Conservation (phyloP, 1,140 invertebrate genomes). For the Laupala kohalensis region DNA sequence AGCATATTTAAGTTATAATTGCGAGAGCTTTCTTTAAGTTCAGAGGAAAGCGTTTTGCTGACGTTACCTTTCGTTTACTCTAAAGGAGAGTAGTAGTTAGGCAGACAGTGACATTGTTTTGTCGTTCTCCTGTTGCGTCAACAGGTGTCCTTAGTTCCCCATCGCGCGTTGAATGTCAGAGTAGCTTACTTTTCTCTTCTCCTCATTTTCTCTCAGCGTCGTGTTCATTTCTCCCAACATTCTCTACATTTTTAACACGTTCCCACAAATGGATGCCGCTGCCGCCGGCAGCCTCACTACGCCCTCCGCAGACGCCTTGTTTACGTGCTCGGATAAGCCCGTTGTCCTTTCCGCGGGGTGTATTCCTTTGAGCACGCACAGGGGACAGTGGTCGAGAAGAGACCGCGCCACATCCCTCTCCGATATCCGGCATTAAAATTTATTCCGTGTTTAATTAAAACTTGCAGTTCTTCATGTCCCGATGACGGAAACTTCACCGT, state of each 20-base stretch:
- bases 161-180: background rate
- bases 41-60: too few species aligned
- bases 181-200: background rate
- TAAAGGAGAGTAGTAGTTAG: too few species aligned
- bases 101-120: background rate
- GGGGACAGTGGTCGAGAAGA: background rate
- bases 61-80: too few species aligned
- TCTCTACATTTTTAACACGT: background rate
- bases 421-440: background rate
- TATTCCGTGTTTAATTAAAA: background rate
- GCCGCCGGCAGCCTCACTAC: background rate
- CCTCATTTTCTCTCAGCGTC: background rate
- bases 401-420: background rate
- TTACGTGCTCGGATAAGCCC: background rate
- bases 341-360: background rate
- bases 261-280: background rate
- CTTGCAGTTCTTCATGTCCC: background rate
- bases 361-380: background rate
- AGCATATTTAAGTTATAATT: too few species aligned
- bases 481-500: background rate
- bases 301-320: background rate
- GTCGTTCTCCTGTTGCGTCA: background rate
- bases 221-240: background rate
- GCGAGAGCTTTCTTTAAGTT: too few species aligned
- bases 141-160: background rate